Percentiles rank a stretch among this genome's conserved stretches.
These are phyloP conservation scores for Neotoma lepida DNA, from an alignment of 2,113 vertebrate genomes.

Conservation along the genomic window DNA sequence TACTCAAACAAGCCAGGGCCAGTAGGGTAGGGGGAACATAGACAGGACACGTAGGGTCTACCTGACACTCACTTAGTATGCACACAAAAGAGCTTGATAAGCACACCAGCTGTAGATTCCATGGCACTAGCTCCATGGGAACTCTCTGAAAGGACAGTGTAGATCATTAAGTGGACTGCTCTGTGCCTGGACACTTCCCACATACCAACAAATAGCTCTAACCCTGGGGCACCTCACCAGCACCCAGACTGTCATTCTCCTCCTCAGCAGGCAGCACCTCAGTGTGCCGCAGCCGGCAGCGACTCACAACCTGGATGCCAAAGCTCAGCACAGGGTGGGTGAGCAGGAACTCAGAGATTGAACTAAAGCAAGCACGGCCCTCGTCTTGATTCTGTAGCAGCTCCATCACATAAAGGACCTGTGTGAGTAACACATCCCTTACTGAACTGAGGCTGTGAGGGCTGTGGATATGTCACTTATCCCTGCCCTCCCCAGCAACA, in stretches of 20 bases:
- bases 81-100: slow-evolving; percentile 98
- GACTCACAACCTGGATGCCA: slow-evolving; percentile 94
- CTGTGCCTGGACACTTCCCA: not conserved
- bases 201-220: not conserved
- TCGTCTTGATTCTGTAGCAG: slow-evolving; percentile 95
- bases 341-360: slow-evolving; percentile 96
- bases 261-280: slow-evolving; percentile 96
- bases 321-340: slow-evolving; percentile 99
- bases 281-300: slow-evolving; percentile 91
- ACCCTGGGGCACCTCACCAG: slow-evolving; percentile 84
- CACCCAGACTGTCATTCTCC: slow-evolving; percentile 91
- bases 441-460: not conserved
- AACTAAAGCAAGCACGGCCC: slow-evolving; percentile 95
- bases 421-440: not conserved
- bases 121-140: slow-evolving; percentile 88
- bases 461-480: not conserved
- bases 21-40: not conserved
- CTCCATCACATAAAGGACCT: slow-evolving; percentile 99
- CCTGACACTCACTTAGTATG: slow-evolving; percentile 94
- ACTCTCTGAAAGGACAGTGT: slow-evolving; percentile 87
- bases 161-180: not conserved
- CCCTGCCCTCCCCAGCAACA: not conserved
- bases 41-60: not conserved
- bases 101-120: slow-evolving; percentile 93
- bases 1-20: not conserved